Evolutionary conservation across 92 coral and sea anemone species (phyloP).

Genomic region (Epizoanthus fatuus): DNA sequence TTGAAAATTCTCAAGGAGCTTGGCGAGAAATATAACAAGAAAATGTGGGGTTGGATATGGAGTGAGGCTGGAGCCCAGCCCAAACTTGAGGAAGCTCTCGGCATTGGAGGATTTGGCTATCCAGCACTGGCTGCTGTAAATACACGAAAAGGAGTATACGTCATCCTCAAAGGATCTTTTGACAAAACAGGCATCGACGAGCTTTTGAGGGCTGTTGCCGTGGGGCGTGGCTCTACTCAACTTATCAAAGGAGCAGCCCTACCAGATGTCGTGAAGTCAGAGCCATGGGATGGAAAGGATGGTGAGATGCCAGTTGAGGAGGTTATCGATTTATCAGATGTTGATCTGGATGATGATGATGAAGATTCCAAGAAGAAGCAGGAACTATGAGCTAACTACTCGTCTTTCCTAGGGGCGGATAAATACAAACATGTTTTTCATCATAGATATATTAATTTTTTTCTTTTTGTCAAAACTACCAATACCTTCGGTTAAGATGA

Average conservation of each 20-base stretch:
- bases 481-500: too few relatives aligned
- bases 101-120: conserved; percentile 98
- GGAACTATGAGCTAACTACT: conserved; percentile 64
- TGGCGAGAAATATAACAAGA: conserved; percentile 96
- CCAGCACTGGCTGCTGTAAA: conserved; percentile 97
- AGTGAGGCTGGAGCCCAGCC: conserved; percentile 92
- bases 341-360: conserved; percentile 90
- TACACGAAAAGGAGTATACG: conserved; percentile 88
- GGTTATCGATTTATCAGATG: conserved; percentile 93
- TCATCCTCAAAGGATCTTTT: conserved; percentile 88
- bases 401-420: too few relatives aligned
- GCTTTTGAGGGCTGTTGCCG: conserved; percentile 91
- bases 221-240: conserved; percentile 97
- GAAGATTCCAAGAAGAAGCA: conserved; percentile 75
- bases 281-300: conserved; percentile 98
- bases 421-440: too few relatives aligned
- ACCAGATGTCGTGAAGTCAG: conserved; percentile 74
- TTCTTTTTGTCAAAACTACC: too few relatives aligned
- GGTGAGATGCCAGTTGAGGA: conserved; percentile 95
- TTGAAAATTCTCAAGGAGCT: conserved; percentile 82
- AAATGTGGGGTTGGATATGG: conserved; percentile 98
- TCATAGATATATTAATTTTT: too few relatives aligned
- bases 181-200: conserved; percentile 94
- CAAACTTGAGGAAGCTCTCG: conserved; percentile 94
- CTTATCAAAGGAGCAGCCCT: conserved; percentile 83